Evolutionary conservation across 2,113 vertebrate species (phyloP).

Genomic region (Cricetomys ansorgei): DNA sequence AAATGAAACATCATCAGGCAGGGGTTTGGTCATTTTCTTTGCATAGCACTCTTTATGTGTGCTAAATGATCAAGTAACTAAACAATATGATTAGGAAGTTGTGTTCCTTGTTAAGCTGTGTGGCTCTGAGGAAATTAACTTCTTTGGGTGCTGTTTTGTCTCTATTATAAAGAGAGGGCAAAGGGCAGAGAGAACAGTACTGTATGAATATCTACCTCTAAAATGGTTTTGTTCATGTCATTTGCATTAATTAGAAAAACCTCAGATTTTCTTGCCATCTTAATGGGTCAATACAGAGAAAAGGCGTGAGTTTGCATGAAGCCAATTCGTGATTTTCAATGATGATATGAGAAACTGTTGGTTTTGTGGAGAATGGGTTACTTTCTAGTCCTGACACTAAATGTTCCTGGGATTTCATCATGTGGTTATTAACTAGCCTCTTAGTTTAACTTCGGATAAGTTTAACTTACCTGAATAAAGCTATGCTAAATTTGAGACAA

Average conservation of each 20-base stretch:
- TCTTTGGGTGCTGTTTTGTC: conserved; percentile 16
- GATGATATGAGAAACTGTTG: neutral
- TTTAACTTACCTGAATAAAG: conserved; percentile 35
- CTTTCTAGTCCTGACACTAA: neutral
- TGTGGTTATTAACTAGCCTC: conserved; percentile 19
- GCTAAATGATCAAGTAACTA: conserved; percentile 29
- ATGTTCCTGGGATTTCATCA: neutral
- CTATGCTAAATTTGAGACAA: neutral
- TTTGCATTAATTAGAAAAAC: neutral
- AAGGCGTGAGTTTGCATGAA: neutral
- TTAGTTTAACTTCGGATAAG: conserved; percentile 21
- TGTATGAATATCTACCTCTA: neutral
- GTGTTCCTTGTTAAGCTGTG: neutral
- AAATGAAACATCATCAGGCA: neutral
- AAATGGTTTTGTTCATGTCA: conserved; percentile 1
- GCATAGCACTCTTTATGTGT: neutral
- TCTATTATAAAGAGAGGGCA: neutral
- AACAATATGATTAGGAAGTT: neutral
- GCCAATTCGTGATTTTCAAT: neutral
- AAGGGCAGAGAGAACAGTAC: neutral
- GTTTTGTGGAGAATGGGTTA: neutral
- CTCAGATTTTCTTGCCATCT: neutral
- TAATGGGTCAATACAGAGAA: neutral
- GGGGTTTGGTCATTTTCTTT: neutral
- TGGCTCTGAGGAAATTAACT: neutral